Evolutionary conservation across 2,888 invertebrate species (phyloP).

Genomic region (Acanthosepion esculentum): DNA sequence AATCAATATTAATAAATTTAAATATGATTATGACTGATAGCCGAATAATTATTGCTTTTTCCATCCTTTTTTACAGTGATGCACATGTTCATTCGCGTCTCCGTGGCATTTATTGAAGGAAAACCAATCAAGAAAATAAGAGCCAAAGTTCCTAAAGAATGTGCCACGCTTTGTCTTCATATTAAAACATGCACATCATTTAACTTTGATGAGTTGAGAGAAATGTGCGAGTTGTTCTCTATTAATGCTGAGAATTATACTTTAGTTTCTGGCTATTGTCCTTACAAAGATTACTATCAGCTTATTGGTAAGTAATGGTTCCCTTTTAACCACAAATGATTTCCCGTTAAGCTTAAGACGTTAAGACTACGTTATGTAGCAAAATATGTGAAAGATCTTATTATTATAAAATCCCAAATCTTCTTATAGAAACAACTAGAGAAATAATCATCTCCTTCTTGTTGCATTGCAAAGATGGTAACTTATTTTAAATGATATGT

Average conservation of each 20-base stretch:
- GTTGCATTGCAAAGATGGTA: no score
- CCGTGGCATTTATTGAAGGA: background rate
- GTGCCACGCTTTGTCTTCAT: background rate
- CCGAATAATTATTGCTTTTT: no score
- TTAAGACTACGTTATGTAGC: no score
- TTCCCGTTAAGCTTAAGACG: no score
- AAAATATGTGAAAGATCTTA: no score
- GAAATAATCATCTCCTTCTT: no score
- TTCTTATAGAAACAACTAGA: no score
- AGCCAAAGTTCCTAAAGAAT: background rate
- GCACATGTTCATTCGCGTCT: conserved; percentile 41
- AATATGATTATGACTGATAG: background rate
- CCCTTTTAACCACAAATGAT: background rate
- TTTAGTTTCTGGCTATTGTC: background rate
- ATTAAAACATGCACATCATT: background rate
- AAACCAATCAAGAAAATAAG: background rate
- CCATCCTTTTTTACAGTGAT: background rate
- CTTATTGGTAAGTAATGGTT: background rate
- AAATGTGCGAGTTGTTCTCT: background rate
- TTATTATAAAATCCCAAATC: no score
- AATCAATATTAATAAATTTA: background rate
- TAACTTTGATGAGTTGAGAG: background rate
- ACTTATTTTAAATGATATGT: no score
- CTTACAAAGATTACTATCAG: background rate
- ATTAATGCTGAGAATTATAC: background rate